Base-by-base conservation (phyloP, 2,888 invertebrate species). In the Rhagonycha lutea region DNA sequence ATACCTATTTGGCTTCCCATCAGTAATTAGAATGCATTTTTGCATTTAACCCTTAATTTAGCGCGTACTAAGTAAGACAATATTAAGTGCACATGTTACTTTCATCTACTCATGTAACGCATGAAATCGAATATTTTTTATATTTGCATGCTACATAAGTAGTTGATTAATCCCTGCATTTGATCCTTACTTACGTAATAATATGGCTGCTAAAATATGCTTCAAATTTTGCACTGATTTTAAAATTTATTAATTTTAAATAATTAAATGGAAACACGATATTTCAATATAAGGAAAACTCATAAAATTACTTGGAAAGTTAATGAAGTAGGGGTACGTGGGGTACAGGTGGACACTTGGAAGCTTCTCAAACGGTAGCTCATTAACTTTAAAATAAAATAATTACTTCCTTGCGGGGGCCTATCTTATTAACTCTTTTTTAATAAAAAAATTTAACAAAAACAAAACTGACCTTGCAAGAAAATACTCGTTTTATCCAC, bases 141-240 rank as follows among this genome's bases (percentile, higher is more conserved):
- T 29, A 72, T 67, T 70, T 61, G 76, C 76, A 74, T 77, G 76
- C 26, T 71, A 32, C n/a, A 23, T 77, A 74, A 73, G 74, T 28
- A 74, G 76, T 71, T 77, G 61, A 74, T 77, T 77, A 77, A 77
- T 73, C 76, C 73, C 71, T 74, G 73, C 73, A 77, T 73, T 71
- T 26, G 76, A 77, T 77, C 73, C 76, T 62, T 65, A 24, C 29
- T 72, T 65, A 69, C 10, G 65, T 61, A 14, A 47, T 69, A 68
- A 47, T 76, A 76, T 76, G 76, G 76, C 76, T 76, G 76, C 76
- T 12, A 18, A 65, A 65, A 65, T 24, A 62, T 18, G 9, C 26
- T 65, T n/a, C 1, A 9, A 23, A 65, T 24, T 24, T 24, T 62
- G 0, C 18, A 14, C 18, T 12, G 23, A 10, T 62, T 62, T 23